These are phyloP conservation scores for Gastrophryne carolinensis DNA, from an alignment of 2,797 vertebrate species.

Conservation along the genomic window DNA sequence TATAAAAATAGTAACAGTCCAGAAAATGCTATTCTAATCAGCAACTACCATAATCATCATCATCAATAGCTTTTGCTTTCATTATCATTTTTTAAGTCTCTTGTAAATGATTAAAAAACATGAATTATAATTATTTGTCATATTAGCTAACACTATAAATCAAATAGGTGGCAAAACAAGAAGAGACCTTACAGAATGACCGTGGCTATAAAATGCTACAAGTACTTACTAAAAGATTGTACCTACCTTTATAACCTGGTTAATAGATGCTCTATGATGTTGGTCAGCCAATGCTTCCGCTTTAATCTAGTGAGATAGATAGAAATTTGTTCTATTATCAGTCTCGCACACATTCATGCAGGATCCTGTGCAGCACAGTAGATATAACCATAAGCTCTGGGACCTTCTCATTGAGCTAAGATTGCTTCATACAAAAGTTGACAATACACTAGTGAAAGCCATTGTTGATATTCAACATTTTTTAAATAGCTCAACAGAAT, in stretches of 20 bases:
- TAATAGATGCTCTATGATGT: slow-evolving; percentile 66
- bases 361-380: slow-evolving; percentile 73
- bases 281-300: slow-evolving; percentile 68
- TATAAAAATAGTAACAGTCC: no score
- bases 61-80: no score
- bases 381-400: slow-evolving; percentile 82
- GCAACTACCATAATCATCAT: no score
- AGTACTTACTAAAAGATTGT: slow-evolving; percentile 53
- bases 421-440: slow-evolving; percentile 99
- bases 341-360: slow-evolving; percentile 75
- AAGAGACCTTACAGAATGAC: not conserved
- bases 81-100: no score
- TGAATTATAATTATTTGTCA: no score
- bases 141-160: no score
- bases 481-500: slow-evolving; percentile 97
- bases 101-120: no score
- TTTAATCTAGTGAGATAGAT: slow-evolving; percentile 68
- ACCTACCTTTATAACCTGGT: slow-evolving; percentile 64
- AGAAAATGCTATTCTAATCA: no score
- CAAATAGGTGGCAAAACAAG: not conserved
- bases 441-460: slow-evolving; percentile 95
- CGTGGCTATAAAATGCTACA: not conserved
- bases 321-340: slow-evolving; percentile 75
- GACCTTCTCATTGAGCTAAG: slow-evolving; percentile 96
- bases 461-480: slow-evolving; percentile 99